phyloP scores from a whole-genome alignment of 2,888 invertebrate species.

The Chymomyza caudatula region DNA sequence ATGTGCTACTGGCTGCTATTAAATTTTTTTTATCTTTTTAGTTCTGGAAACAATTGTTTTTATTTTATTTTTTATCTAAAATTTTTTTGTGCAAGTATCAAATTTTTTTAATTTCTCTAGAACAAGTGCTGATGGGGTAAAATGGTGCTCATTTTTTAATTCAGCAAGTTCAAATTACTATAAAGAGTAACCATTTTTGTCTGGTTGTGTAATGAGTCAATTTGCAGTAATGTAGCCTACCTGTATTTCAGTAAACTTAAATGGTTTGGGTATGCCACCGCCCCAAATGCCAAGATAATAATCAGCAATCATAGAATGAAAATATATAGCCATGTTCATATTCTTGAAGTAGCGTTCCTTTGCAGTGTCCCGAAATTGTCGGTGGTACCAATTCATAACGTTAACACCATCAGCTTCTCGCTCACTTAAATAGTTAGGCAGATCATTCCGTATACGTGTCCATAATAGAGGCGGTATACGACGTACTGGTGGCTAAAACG shows the following conservation, averaged over 20 bases:
- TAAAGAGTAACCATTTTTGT: too few relatives aligned
- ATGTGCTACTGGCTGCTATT: too few relatives aligned
- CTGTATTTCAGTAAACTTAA: slow-evolving; percentile 96
- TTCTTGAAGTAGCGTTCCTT: slow-evolving; percentile 97
- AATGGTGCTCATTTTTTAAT: too few relatives aligned
- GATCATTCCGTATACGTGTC: slow-evolving; percentile 97
- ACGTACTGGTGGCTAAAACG: slow-evolving; percentile 87
- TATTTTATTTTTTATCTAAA: too few relatives aligned
- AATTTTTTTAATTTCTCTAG: too few relatives aligned
- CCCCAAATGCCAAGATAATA: slow-evolving; percentile 99
- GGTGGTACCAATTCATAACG: slow-evolving; percentile 99
- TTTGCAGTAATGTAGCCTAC: background rate
- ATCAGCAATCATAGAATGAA: slow-evolving; percentile 98
- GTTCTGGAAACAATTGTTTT: too few relatives aligned
- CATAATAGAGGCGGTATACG: slow-evolving; percentile 96
- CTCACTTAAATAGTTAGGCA: slow-evolving; percentile 97
- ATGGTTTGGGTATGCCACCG: slow-evolving; percentile 95
- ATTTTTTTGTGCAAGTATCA: too few relatives aligned
- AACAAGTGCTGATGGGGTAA: too few relatives aligned
- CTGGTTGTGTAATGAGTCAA: too few relatives aligned
- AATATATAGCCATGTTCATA: slow-evolving; percentile 96
- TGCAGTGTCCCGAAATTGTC: slow-evolving; percentile 96
- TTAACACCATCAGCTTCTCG: slow-evolving; percentile 98
- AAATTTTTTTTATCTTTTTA: too few relatives aligned
- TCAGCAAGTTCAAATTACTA: too few relatives aligned